These are phyloP conservation scores for Lethenteron reissneri DNA, from an alignment of 2,113 vertebrate genomes.

Conservation along the genomic window DNA sequence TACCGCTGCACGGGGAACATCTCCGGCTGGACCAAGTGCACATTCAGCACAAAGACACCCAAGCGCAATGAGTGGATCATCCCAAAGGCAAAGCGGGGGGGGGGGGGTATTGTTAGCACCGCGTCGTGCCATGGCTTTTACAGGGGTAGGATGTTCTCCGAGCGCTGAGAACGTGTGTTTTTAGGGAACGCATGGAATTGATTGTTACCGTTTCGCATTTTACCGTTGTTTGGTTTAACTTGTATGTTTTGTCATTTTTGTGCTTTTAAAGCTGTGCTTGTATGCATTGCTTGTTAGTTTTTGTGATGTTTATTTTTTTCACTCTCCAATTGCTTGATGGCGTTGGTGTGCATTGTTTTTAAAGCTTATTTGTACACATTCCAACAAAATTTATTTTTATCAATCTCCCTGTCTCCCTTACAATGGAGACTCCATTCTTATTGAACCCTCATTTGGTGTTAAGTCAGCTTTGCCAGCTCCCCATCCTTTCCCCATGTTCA, in stretches of 20 bases:
- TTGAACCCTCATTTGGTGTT: not conserved
- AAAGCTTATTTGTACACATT: too few relatives aligned
- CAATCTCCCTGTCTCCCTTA: not conserved
- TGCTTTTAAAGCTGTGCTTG: conserved; percentile 7
- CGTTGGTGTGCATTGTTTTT: too few relatives aligned
- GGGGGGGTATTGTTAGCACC: too few relatives aligned
- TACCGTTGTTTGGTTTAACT: too few relatives aligned
- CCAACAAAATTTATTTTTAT: not conserved
- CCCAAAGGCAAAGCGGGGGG: conserved; percentile 38
- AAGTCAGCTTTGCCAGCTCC: not conserved
- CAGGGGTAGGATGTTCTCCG: too few relatives aligned
- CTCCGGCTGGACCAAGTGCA: conserved; percentile 91
- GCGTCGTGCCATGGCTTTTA: too few relatives aligned
- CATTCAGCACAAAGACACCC: conserved; percentile 51
- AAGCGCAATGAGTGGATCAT: conserved; percentile 54
- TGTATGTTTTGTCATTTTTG: too few relatives aligned
- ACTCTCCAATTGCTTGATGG: too few relatives aligned
- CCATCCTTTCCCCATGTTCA: too few relatives aligned
- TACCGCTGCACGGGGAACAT: conserved; percentile 77
- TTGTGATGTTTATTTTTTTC: conserved; percentile 8
- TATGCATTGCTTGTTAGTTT: conserved; percentile 1
- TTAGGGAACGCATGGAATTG: too few relatives aligned
- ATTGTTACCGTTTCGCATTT: too few relatives aligned
- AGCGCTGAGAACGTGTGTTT: too few relatives aligned
- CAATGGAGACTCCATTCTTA: not conserved